Percentiles rank a stretch among this genome's conserved stretches.
Evolutionary conservation across 1,140 invertebrate genomes (phyloP).

Genomic region (Hermatobates lingyangjiaoensis): DNA sequence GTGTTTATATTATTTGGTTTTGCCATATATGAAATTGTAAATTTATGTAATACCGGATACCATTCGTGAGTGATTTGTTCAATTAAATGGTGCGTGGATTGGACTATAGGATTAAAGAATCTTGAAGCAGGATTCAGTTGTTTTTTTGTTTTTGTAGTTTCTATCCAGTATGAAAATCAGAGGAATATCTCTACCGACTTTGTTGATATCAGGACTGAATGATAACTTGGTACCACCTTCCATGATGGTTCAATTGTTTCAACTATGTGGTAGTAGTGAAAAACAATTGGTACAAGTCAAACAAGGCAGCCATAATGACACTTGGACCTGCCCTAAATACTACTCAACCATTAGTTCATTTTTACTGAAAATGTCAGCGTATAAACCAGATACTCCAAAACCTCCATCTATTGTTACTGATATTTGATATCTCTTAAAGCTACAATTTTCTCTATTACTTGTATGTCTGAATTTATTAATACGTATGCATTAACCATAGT

Average conservation of each 20-base stretch:
- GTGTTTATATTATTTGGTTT: too few relatives aligned
- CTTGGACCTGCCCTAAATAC: constrained; percentile 37
- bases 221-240: constrained; percentile 66
- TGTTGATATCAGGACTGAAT: constrained; percentile 62
- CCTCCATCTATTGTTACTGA: background rate
- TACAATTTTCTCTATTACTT: too few relatives aligned
- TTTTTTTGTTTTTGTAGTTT: constrained; percentile 34
- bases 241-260: constrained; percentile 68
- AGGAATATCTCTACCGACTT: constrained; percentile 40
- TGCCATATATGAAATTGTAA: too few relatives aligned
- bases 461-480: too few relatives aligned
- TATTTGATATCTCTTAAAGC: background rate
- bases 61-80: background rate
- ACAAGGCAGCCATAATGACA: constrained; percentile 72
- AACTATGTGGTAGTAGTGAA: constrained; percentile 39
- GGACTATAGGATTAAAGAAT: background rate
- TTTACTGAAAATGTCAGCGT: constrained; percentile 8
- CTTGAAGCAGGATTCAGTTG: background rate
- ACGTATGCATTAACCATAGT: too few relatives aligned
- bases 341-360: constrained; percentile 16
- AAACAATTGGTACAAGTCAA: constrained; percentile 54
- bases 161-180: constrained; percentile 47
- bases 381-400: constrained; percentile 12
- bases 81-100: background rate
- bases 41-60: background rate